Conservation (phyloP, 2,888 invertebrate genomes). For the Drosophila villosipedis region DNA sequence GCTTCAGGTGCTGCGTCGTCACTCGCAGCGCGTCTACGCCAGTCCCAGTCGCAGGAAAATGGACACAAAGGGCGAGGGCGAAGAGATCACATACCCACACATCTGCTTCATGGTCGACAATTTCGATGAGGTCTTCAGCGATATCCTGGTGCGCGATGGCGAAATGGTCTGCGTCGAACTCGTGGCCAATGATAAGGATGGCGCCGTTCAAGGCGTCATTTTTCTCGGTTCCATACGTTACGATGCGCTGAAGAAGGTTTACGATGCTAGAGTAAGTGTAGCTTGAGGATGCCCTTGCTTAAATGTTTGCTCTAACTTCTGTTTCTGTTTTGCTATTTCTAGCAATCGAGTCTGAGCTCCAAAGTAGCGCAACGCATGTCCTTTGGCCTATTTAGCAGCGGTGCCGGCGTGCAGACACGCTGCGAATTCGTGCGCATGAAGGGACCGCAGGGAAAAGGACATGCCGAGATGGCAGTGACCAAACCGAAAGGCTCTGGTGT, state of each 20-base stretch:
- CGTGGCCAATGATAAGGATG: slow-evolving; percentile 95
- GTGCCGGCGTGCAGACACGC: slow-evolving; percentile 90
- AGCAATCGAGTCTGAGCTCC: slow-evolving; percentile 96
- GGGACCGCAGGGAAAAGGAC: slow-evolving; percentile 97
- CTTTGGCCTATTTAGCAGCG: slow-evolving; percentile 93
- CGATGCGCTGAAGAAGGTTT: slow-evolving; percentile 98
- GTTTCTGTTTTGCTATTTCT: slow-evolving; percentile 37
- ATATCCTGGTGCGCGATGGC: slow-evolving; percentile 98
- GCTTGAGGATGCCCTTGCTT: not conserved
- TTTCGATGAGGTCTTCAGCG: slow-evolving; percentile 99
- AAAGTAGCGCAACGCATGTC: slow-evolving; percentile 98
- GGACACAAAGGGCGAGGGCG: slow-evolving; percentile 99
- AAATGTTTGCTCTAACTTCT: slow-evolving; percentile 31
- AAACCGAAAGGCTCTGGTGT: slow-evolving; percentile 96
- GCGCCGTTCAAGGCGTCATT: slow-evolving; percentile 95
- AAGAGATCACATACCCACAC: slow-evolving; percentile 99
- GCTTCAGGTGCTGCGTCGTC: slow-evolving; percentile 96
- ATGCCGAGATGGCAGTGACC: slow-evolving; percentile 99
- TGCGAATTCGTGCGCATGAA: slow-evolving; percentile 99
- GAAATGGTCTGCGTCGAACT: slow-evolving; percentile 99
- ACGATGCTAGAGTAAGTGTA: slow-evolving; percentile 94
- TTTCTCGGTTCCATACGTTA: slow-evolving; percentile 99
- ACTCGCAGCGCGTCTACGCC: slow-evolving; percentile 97
- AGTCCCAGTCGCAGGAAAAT: slow-evolving; percentile 98
- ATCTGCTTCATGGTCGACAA: slow-evolving; percentile 99